Conservation (phyloP, 1,140 invertebrate genomes). For the Panagrolaimus sp. region DNA sequence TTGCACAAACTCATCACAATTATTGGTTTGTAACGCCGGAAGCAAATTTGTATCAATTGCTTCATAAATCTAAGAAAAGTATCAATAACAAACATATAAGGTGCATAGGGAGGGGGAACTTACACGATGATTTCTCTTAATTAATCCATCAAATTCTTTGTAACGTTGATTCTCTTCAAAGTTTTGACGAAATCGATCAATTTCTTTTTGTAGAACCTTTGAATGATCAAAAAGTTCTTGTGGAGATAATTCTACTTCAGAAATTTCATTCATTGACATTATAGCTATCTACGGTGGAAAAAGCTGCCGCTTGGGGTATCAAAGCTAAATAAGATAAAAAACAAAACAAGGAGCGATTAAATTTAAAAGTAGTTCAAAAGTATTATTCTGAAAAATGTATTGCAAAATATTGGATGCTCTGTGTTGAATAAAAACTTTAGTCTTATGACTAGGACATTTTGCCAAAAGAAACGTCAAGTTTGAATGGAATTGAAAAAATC, state of each 20-base stretch:
- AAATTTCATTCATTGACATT: constrained; percentile 21
- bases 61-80: constrained; percentile 21
- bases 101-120: neutral
- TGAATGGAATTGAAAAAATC: no score
- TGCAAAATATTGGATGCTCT: no score
- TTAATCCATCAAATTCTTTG: constrained; percentile 24
- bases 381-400: no score
- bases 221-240: constrained; percentile 21
- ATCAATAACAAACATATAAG: neutral
- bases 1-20: neutral
- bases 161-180: constrained; percentile 23
- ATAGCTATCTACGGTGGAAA: no score
- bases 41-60: constrained; percentile 18
- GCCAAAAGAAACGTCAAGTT: no score
- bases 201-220: constrained; percentile 21
- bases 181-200: constrained; percentile 25
- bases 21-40: constrained; percentile 7
- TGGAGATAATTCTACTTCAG: constrained; percentile 7
- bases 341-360: no score
- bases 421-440: no score
- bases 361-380: no score
- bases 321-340: no score
- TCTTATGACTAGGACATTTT: no score
- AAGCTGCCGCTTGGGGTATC: no score
- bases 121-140: constrained; percentile 22